Evolutionary conservation across 2,797 vertebrate species (phyloP).

Genomic region (Melanotaenia nigrans): DNA sequence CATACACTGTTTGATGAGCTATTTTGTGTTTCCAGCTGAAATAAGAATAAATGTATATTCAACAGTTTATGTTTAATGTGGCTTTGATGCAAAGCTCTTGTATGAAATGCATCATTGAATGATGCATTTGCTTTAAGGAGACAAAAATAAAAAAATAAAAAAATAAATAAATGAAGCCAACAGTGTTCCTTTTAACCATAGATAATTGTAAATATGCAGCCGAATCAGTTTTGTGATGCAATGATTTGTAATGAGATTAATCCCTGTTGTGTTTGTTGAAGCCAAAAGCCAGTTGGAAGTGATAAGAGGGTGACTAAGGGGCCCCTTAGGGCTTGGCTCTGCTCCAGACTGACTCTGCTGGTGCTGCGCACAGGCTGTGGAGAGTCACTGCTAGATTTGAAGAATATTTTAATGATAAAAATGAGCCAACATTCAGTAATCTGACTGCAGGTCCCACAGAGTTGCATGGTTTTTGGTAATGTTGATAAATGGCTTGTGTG

Average conservation of each 20-base stretch:
- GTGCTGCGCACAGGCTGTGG: slow-evolving; percentile 28
- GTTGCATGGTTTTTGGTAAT: slow-evolving; percentile 4
- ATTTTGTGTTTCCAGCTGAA: slow-evolving; percentile 2
- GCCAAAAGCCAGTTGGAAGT: slow-evolving; percentile 48
- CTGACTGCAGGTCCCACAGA: slow-evolving; percentile 8
- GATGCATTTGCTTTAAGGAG: not conserved
- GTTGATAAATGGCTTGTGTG: slow-evolving; percentile 8
- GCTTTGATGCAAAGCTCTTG: slow-evolving; percentile 7
- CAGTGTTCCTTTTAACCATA: slow-evolving; percentile 10
- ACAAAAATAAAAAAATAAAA: not conserved
- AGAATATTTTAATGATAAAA: slow-evolving; percentile 51
- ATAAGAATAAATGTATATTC: not conserved
- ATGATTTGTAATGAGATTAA: slow-evolving; percentile 38
- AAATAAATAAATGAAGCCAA: not conserved
- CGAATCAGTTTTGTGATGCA: slow-evolving; percentile 27
- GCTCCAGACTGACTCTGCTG: slow-evolving; percentile 55
- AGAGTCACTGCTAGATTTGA: slow-evolving; percentile 39
- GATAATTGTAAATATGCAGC: slow-evolving; percentile 20
- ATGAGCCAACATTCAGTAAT: slow-evolving; percentile 23
- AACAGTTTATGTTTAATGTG: slow-evolving; percentile 7
- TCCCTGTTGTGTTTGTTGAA: slow-evolving; percentile 39
- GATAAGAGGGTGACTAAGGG: slow-evolving; percentile 30
- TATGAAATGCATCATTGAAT: slow-evolving; percentile 1
- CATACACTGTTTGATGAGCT: slow-evolving; percentile 2
- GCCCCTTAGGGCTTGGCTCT: slow-evolving; percentile 55